A percentile compares a stretch with the other conserved stretches of the same genome.
Conservation (phyloP, 2,113 vertebrate genomes). For the Smithornis capensis region DNA sequence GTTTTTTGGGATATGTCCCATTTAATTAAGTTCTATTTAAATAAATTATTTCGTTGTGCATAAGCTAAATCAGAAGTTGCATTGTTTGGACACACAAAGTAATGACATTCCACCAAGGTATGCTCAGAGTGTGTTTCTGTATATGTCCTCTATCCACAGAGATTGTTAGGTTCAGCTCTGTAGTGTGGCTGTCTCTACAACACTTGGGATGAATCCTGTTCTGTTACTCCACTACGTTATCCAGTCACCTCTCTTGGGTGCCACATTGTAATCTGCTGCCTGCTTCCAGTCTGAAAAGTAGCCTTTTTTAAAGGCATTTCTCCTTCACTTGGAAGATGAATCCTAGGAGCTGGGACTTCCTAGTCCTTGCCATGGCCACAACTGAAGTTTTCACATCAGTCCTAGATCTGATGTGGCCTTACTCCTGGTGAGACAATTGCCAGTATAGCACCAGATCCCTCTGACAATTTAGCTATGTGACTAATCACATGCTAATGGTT, state of each 20-base stretch:
- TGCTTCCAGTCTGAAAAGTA: not conserved
- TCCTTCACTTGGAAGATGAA: not conserved
- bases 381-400: not conserved
- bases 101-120: not conserved
- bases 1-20: not conserved
- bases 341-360: not conserved
- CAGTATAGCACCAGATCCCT: not conserved
- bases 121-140: not conserved
- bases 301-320: not conserved
- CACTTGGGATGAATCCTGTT: not conserved
- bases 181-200: not conserved
- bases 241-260: not conserved
- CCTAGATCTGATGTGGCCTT: not conserved
- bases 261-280: not conserved
- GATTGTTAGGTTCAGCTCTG: not conserved
- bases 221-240: not conserved
- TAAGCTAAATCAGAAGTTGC: not conserved
- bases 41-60: not conserved
- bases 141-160: not conserved
- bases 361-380: not conserved
- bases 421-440: not conserved
- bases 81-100: not conserved
- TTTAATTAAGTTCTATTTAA: not conserved
- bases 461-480: not conserved
- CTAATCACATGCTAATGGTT: not conserved